Percentiles rank a stretch among this genome's conserved stretches.
phyloP scores from a whole-genome alignment of 2,888 invertebrate species.

The Tenthredo notha region DNA sequence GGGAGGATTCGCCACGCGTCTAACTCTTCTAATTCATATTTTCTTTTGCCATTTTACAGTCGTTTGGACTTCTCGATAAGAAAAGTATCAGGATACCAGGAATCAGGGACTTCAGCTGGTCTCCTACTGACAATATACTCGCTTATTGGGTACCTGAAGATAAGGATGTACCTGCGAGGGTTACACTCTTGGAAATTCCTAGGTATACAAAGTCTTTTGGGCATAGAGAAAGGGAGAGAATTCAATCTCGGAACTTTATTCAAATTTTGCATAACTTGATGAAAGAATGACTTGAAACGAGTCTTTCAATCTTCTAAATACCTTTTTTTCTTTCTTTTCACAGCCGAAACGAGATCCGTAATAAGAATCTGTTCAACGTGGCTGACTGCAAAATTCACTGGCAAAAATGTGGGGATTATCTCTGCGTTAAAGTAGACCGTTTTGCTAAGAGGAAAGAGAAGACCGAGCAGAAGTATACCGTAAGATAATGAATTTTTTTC shows the following conservation, averaged over 20 bases:
- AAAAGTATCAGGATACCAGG: conserved; percentile 95
- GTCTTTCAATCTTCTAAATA: too few species aligned
- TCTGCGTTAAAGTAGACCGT: conserved; percentile 96
- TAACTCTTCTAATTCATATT: not conserved
- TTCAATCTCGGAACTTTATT: too few species aligned
- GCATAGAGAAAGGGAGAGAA: too few species aligned
- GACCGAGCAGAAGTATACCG: conserved; percentile 94
- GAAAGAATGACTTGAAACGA: too few species aligned
- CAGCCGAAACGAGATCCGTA: conserved; percentile 90
- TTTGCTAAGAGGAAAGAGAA: conserved; percentile 97
- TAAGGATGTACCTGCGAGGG: conserved; percentile 97
- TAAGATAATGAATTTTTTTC: conserved; percentile 72
- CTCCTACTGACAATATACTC: conserved; percentile 96
- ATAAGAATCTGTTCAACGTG: conserved; percentile 98
- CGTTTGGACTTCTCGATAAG: conserved; percentile 95
- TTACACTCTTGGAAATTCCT: conserved; percentile 95
- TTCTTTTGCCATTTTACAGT: conserved; percentile 78
- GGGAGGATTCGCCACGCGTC: not conserved
- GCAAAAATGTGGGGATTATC: conserved; percentile 98
- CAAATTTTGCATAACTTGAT: too few species aligned
- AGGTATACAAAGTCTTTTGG: conserved; percentile 78
- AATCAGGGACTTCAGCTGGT: conserved; percentile 98
- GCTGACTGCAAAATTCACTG: conserved; percentile 99
- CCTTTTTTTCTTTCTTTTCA: conserved; percentile 52
- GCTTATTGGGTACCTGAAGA: conserved; percentile 99